Evolutionary conservation across 2,113 vertebrate species (phyloP), one percentile per base, ranked within the genome.

Genomic region (Muscicapa adusta): DNA sequence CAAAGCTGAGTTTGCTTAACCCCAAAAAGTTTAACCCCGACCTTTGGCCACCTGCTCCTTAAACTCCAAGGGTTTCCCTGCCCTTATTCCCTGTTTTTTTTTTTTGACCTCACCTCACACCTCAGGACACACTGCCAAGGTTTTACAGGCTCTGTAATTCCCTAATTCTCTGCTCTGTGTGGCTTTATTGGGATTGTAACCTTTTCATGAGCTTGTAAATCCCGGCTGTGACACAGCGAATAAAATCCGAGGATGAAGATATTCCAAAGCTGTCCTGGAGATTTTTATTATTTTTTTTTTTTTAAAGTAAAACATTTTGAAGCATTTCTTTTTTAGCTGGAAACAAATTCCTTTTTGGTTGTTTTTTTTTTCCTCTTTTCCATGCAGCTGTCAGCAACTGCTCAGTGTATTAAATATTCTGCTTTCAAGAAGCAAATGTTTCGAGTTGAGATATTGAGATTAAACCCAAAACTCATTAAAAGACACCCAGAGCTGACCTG

Each of bases 121-220:
- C 54, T 60, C 38, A 20, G 31, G 18, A 6, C 45, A 29, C 15
- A 2, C 19, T 20, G 51, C 80, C 86, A 53, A 29, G 54, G 23
- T 68, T 90, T 86, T 72, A 81, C 18, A 36, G 53, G 20, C 53
- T 25, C 38, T 1, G 14, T 28, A 51, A 95, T 89, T 88, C 65
- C 81, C 67, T 23, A 33, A 93, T 89, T 82, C 70, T 75, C 63
- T 14, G 91, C 38, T 60, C 82, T 1, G 1, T 3, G 36, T 16
- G 34, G 14, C 19, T 93, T 88, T 90, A 70, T 57, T 83, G 87
- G 61, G 63, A 85, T 60, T 68, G 50, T 80, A 94, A 96, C 82
- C 74, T 94, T 94, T 95, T 94, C 85, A 65, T 38, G 87, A 93
- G 88, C 48, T 50, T 77, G 75, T 90, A 91, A 95, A 95, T 81